Evolutionary conservation across 1,140 invertebrate species (phyloP).

Genomic region (Drosophila pachea): DNA sequence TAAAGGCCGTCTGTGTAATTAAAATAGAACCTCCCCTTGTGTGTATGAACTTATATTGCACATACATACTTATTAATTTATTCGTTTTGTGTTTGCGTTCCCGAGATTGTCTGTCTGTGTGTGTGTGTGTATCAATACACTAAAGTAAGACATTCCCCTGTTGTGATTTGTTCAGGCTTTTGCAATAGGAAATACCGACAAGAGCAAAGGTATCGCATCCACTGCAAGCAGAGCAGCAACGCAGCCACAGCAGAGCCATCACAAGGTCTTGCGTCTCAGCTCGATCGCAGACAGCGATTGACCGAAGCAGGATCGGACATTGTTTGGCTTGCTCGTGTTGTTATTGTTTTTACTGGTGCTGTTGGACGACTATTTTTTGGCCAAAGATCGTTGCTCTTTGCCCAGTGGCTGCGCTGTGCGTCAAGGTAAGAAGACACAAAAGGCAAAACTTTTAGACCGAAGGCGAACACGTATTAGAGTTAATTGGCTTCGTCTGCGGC

Average conservation of each 20-base stretch:
- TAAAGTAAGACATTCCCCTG: conserved; percentile 14
- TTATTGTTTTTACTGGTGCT: conserved; percentile 6
- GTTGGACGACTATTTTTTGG: conserved; percentile 14
- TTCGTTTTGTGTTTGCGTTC: neutral
- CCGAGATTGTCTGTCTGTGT: conserved; percentile 1
- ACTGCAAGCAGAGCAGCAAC: conserved; percentile 23
- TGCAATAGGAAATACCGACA: conserved; percentile 64
- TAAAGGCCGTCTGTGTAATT: conserved; percentile 68
- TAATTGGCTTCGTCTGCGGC: conserved; percentile 53
- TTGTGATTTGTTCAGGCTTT: conserved; percentile 29
- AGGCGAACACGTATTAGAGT: conserved; percentile 42
- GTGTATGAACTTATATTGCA: conserved; percentile 21
- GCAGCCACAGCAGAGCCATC: conserved; percentile 32
- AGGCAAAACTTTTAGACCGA: conserved; percentile 18
- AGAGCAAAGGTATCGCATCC: conserved; percentile 56
- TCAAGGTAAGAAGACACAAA: conserved; percentile 34
- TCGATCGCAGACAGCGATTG: conserved; percentile 27
- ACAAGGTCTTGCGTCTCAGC: conserved; percentile 41
- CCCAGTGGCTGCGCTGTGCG: conserved; percentile 33
- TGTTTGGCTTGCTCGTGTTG: conserved; percentile 8
- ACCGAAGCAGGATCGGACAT: conserved; percentile 21
- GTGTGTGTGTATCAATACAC: conserved; percentile 3
- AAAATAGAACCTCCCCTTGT: conserved; percentile 59
- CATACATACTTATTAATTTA: neutral
- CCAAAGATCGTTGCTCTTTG: conserved; percentile 33